Conservation (phyloP, 2,888 invertebrate genomes). For the Zygothrica quintamaculata region DNA sequence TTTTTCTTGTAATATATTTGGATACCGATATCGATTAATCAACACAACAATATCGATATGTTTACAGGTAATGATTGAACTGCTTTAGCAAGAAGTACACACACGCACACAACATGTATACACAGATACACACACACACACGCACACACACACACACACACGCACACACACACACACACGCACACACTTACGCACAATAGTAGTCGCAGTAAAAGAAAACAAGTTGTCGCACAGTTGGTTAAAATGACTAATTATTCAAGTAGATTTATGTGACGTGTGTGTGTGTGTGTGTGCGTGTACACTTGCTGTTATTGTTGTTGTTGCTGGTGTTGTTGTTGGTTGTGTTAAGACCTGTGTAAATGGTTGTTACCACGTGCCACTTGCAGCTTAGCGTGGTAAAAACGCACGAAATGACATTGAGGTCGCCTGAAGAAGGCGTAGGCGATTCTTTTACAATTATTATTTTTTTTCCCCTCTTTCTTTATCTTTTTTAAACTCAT, state of each 20-base stretch:
- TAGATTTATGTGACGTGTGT: background rate
- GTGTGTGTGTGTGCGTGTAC: conserved; percentile 6
- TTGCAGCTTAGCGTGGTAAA: conserved; percentile 62
- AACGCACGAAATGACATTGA: conserved; percentile 34
- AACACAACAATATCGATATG: no score
- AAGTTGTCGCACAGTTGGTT: conserved; percentile 64
- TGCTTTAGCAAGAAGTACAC: no score
- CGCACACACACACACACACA: no score
- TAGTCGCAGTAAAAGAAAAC: no score
- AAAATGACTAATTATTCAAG: conserved; percentile 13
- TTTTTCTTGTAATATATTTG: no score
- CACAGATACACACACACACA: no score
- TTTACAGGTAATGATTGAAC: no score
- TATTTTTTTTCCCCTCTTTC: conserved; percentile 5
- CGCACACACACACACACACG: conserved; percentile 8
- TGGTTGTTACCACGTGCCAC: conserved; percentile 60
- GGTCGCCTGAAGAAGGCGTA: conserved; percentile 48
- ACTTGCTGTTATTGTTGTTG: conserved; percentile 31
- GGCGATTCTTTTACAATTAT: conserved; percentile 14
- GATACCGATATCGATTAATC: no score
- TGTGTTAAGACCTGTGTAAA: background rate
- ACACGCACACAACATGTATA: no score
- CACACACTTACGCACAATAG: no score
- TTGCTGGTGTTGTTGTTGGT: conserved; percentile 8
- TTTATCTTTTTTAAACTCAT: background rate